Evolutionary conservation across 2,113 vertebrate genomes (phyloP).

Genomic region (Colinus virginianus): DNA sequence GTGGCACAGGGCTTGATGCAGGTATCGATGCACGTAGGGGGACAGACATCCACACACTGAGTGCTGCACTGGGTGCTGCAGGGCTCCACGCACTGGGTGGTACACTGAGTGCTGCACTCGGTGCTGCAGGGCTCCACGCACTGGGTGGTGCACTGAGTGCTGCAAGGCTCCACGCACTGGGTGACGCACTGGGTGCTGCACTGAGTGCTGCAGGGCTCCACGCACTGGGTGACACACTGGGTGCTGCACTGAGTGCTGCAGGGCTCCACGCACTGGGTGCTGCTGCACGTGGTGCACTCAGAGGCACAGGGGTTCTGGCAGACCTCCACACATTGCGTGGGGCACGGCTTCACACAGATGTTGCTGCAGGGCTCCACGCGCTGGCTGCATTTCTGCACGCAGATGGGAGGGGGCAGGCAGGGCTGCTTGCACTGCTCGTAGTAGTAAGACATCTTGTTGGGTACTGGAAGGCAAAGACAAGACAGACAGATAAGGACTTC

Average conservation of each 20-base stretch:
- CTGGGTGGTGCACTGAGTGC: background rate
- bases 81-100: background rate
- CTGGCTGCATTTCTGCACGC: background rate
- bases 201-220: background rate
- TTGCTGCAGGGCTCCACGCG: background rate
- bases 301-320: background rate
- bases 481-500: rapidly evolving
- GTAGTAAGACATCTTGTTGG: slow-evolving; percentile 35
- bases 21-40: background rate
- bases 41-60: background rate
- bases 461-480: background rate
- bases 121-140: background rate
- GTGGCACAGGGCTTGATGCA: background rate
- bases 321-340: background rate
- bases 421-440: slow-evolving; percentile 71
- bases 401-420: slow-evolving; percentile 34
- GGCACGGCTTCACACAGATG: background rate
- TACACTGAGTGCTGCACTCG: background rate
- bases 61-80: background rate
- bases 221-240: background rate
- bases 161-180: background rate
- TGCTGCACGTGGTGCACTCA: background rate
- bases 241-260: background rate
- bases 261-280: background rate
- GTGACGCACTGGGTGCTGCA: background rate